Evolutionary conservation across 1,140 invertebrate species (phyloP).

Genomic region (Acromyrmex charruanus): DNA sequence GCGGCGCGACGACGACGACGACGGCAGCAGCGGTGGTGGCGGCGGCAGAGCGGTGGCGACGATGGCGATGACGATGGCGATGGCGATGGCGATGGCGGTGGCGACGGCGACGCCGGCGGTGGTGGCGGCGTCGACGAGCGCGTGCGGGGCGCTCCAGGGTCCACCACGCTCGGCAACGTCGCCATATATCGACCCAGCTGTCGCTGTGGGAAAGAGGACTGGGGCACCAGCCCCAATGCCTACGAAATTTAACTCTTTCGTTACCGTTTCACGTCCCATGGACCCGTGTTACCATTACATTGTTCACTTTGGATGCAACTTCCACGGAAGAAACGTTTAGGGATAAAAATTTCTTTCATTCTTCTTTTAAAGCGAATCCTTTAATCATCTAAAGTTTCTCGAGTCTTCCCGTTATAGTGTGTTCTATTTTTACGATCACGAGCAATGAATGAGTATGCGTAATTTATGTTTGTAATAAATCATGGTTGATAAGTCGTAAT

Average conservation of each 20-base stretch:
- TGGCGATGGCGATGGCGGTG: too few relatives aligned
- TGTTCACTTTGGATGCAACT: not conserved
- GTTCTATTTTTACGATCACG: not conserved
- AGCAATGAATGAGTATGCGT: not conserved
- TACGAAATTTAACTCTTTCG: constrained; percentile 74
- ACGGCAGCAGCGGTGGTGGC: too few relatives aligned
- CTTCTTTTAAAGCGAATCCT: not conserved
- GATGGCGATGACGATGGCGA: too few relatives aligned
- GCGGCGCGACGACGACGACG: not conserved
- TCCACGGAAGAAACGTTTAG: not conserved
- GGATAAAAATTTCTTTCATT: not conserved
- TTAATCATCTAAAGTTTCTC: not conserved
- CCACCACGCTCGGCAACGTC: constrained; percentile 76
- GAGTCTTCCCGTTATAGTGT: not conserved
- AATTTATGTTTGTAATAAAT: constrained; percentile 14
- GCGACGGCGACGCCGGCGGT: not conserved
- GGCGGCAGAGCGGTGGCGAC: too few relatives aligned
- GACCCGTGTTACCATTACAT: not conserved
- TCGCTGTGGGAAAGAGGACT: constrained; percentile 73
- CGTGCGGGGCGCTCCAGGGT: constrained; percentile 68
- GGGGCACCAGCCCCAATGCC: constrained; percentile 69
- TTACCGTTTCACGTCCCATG: constrained; percentile 24
- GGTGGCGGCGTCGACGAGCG: constrained; percentile 42
- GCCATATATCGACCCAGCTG: constrained; percentile 77
- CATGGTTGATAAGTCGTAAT: not conserved